Evolutionary conservation across 2,113 vertebrate genomes (phyloP), one percentile per base, ranked within the genome.

Genomic region (Kobus ellipsiprymnus): DNA sequence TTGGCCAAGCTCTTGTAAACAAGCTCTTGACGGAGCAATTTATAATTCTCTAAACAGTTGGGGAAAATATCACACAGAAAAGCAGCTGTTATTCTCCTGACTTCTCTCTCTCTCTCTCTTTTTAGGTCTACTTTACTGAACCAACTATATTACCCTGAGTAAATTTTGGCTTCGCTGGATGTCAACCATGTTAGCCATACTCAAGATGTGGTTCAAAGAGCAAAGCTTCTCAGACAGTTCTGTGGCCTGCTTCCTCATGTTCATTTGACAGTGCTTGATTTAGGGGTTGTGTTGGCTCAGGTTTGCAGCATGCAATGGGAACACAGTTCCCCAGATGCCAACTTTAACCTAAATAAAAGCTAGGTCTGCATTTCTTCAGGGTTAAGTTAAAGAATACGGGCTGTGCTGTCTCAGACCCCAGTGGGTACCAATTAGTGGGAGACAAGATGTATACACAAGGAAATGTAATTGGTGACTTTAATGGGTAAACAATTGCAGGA

Each of bases 1-100:
- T 36, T 98, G 98, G 95, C 97, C 89, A 94, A 94, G 81, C 78
- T 96, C 95, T 93, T 94, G 86, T 97, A 98, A 98, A 98, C 96
- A 98, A 90, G 48, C 88, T 94, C 91, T 97, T 95, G 95, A 96
- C 27, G 17, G 78, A 97, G 50, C 95, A 97, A 97, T 98, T 97
- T 98, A 88, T 97, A 95, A 98, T 96, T 92, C 95, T 96, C 92
- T 96, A 96, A 98, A 98, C 97, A 97, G 88, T 46, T 86, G 82
- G 15, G 59, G 78, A 6, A 92, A 97, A 92, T 91, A 97, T 95
- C 95, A 97, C 95, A 95, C 77, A 96, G 94, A 90, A 93, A 96
- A 97, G 94, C 96, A 98, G 94, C 98, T 97, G 98, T 88, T 96
- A 88, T 67, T 94, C 92, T 90, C 90, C 81, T 84, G 85, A 90